Evolutionary conservation across 2,888 invertebrate genomes (phyloP).

Genomic region (Synanthedon formicaeformis): DNA sequence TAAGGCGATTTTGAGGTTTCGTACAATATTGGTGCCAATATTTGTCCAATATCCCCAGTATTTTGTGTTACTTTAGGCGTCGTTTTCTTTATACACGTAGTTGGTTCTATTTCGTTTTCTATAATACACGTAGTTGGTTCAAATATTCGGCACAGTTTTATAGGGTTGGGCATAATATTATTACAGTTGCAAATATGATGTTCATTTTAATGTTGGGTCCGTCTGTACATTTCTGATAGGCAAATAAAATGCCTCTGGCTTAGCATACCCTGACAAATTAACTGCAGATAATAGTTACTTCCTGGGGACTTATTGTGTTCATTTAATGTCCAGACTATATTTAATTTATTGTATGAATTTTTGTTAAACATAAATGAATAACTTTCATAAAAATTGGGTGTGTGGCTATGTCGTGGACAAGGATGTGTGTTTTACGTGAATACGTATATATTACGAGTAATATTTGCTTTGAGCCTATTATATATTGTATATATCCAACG

Average conservation of each 20-base stretch:
- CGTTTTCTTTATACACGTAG: neutral
- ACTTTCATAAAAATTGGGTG: no score
- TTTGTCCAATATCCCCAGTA: neutral
- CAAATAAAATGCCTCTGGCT: conserved; percentile 8
- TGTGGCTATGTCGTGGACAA: no score
- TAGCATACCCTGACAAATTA: conserved; percentile 7
- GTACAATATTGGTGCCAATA: neutral
- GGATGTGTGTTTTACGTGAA: no score
- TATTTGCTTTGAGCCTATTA: no score
- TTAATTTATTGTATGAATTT: no score
- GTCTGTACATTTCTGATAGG: conserved; percentile 6
- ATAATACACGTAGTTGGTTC: neutral
- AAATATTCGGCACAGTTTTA: neutral
- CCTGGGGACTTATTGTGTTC: neutral
- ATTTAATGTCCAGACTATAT: no score
- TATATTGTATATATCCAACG: no score
- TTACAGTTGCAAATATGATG: neutral
- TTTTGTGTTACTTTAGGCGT: neutral
- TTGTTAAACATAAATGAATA: no score
- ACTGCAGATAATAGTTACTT: conserved; percentile 1
- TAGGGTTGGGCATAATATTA: neutral
- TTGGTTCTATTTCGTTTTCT: neutral
- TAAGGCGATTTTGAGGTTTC: neutral
- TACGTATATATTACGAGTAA: no score
- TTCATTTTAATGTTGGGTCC: conserved; percentile 3